phyloP scores from a whole-genome alignment of 2,888 invertebrate species.

The Athalia circularis region DNA sequence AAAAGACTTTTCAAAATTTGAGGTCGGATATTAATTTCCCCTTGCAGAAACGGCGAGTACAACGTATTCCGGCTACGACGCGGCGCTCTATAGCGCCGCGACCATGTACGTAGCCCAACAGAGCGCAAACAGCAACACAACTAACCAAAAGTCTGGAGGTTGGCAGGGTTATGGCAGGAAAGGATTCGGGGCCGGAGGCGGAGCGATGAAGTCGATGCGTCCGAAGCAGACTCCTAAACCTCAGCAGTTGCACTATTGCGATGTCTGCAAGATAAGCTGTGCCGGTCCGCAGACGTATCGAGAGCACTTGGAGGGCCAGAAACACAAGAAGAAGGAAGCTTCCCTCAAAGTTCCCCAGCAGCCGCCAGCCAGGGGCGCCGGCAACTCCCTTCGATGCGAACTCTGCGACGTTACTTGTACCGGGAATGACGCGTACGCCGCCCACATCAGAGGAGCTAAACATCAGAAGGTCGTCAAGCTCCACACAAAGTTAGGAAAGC shows the following conservation, averaged over 20 bases:
- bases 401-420: constrained; percentile 99
- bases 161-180: constrained; percentile 78
- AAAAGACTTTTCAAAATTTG: constrained; percentile 62
- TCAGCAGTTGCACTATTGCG: constrained; percentile 97
- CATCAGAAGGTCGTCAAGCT: constrained; percentile 98
- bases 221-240: constrained; percentile 91
- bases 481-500: constrained; percentile 97
- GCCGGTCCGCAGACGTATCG: constrained; percentile 95
- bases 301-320: constrained; percentile 98
- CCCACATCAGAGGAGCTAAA: constrained; percentile 97
- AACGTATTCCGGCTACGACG: constrained; percentile 92
- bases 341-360: constrained; percentile 82
- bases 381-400: constrained; percentile 92
- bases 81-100: constrained; percentile 96
- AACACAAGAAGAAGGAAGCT: constrained; percentile 98
- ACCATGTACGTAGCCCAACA: constrained; percentile 94
- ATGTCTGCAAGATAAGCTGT: constrained; percentile 99
- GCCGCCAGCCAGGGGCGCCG: constrained; percentile 76
- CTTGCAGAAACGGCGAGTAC: constrained; percentile 80
- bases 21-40: constrained; percentile 72
- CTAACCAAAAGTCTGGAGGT: constrained; percentile 75
- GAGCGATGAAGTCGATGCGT: constrained; percentile 78
- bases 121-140: constrained; percentile 74
- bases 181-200: constrained; percentile 75
- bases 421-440: constrained; percentile 98